A percentile compares a stretch with the other conserved stretches of the same genome.
These are phyloP conservation scores for Drosophila stalkeri DNA, from an alignment of 2,888 invertebrate genomes.

Conservation along the genomic window DNA sequence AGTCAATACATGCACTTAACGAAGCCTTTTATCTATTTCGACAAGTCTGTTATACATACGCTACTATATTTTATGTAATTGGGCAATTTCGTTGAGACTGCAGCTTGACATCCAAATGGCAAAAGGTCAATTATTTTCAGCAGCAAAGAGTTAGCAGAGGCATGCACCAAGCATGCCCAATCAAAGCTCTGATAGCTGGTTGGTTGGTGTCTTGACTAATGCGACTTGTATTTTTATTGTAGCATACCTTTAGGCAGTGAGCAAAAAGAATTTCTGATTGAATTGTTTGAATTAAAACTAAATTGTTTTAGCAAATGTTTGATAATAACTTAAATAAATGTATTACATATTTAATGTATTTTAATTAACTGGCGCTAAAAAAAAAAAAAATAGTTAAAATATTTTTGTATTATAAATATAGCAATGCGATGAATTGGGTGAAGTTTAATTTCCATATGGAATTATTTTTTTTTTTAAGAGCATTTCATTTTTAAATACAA, in stretches of 20 bases:
- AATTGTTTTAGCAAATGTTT: neutral
- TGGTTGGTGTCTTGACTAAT: neutral
- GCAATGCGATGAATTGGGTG: no score
- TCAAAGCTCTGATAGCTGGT: no score
- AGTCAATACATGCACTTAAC: neutral
- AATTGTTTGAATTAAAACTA: neutral
- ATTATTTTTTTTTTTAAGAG: neutral
- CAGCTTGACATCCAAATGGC: neutral
- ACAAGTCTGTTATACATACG: neutral
- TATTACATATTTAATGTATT: neutral
- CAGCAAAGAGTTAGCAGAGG: neutral
- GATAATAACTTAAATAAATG: neutral
- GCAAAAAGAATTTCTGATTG: neutral
- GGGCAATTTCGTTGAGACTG: neutral
- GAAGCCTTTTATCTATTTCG: no score
- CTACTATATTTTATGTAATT: neutral
- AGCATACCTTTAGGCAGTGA: conserved; percentile 31
- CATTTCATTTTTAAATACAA: no score
- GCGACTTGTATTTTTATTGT: neutral
- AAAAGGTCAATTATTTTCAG: no score
- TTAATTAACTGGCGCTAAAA: neutral
- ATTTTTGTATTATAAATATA: no score
- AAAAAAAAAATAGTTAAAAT: no score
- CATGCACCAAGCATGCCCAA: neutral
- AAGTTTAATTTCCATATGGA: no score